Percentiles rank a stretch among this genome's conserved stretches.
Evolutionary conservation across 2,888 invertebrate genomes (phyloP).

Genomic region (Tridacna gigas): DNA sequence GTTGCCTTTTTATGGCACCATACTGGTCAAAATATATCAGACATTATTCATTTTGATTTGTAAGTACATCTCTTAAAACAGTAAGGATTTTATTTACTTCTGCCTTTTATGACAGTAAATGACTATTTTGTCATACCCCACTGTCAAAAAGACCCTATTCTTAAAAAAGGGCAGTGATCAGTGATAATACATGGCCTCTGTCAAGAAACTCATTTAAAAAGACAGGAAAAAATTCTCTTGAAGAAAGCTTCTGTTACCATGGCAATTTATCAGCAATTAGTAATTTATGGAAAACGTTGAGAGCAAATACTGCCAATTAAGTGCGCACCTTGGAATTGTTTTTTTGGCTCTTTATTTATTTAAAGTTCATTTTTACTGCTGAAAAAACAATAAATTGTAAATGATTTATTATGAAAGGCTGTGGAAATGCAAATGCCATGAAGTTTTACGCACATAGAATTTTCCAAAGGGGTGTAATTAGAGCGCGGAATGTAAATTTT

Average conservation of each 20-base stretch:
- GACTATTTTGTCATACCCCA: too few relatives aligned
- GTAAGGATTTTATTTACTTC: too few relatives aligned
- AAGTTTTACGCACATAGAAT: constrained; percentile 23
- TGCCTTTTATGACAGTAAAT: too few relatives aligned
- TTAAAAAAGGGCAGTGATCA: background rate
- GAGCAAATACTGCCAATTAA: constrained; percentile 23
- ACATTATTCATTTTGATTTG: too few relatives aligned
- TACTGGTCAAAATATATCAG: too few relatives aligned
- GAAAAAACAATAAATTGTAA: constrained; percentile 29
- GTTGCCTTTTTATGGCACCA: too few relatives aligned
- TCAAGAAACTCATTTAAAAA: background rate
- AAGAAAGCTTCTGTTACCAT: constrained; percentile 10
- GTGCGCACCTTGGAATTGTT: constrained; percentile 23
- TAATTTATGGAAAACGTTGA: constrained; percentile 8
- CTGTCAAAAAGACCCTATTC: too few relatives aligned
- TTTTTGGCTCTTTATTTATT: constrained; percentile 20
- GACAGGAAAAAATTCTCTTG: background rate
- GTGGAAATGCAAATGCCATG: constrained; percentile 20
- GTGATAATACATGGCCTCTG: background rate
- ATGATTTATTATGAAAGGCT: constrained; percentile 23
- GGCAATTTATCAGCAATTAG: constrained; percentile 25
- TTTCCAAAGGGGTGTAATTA: constrained; percentile 21
- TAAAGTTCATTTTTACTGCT: constrained; percentile 21
- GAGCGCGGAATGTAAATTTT: constrained; percentile 23
- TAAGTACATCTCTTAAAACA: too few relatives aligned